Evolutionary conservation across 2,888 invertebrate species (phyloP).

Genomic region (Trilocha varians): DNA sequence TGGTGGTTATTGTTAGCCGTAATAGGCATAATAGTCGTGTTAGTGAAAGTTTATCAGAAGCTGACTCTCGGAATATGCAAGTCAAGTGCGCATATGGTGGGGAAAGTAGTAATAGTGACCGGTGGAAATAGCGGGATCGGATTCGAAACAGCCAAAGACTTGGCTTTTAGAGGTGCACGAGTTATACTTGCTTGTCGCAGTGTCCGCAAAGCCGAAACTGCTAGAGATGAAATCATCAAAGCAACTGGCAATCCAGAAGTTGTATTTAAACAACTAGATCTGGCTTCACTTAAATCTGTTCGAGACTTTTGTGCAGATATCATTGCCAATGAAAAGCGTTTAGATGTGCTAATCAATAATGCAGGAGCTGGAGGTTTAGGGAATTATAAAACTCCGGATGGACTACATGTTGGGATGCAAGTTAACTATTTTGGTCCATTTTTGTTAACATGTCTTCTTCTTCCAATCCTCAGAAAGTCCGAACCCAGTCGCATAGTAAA

Average conservation of each 20-base stretch:
- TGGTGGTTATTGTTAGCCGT: slow-evolving; percentile 26
- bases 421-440: slow-evolving; percentile 83
- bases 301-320: slow-evolving; percentile 73
- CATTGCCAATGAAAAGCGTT: slow-evolving; percentile 52
- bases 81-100: slow-evolving; percentile 59
- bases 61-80: slow-evolving; percentile 52
- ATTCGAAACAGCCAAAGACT: slow-evolving; percentile 64
- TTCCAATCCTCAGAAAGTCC: slow-evolving; percentile 67
- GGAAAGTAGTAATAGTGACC: slow-evolving; percentile 60
- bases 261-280: slow-evolving; percentile 47
- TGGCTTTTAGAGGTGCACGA: slow-evolving; percentile 64
- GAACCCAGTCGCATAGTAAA: slow-evolving; percentile 77
- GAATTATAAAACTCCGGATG: slow-evolving; percentile 74
- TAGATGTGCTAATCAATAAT: slow-evolving; percentile 75
- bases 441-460: slow-evolving; percentile 77
- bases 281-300: slow-evolving; percentile 60
- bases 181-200: slow-evolving; percentile 69
- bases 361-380: slow-evolving; percentile 68
- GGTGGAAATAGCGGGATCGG: slow-evolving; percentile 69
- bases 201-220: slow-evolving; percentile 42
- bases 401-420: slow-evolving; percentile 79
- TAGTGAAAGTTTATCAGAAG: slow-evolving; percentile 54
- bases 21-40: slow-evolving; percentile 25
- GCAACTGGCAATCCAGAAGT: slow-evolving; percentile 48
- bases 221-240: slow-evolving; percentile 49